These are phyloP conservation scores for Neosalanx taihuensis DNA, from an alignment of 2,797 vertebrate species.

Conservation along the genomic window DNA sequence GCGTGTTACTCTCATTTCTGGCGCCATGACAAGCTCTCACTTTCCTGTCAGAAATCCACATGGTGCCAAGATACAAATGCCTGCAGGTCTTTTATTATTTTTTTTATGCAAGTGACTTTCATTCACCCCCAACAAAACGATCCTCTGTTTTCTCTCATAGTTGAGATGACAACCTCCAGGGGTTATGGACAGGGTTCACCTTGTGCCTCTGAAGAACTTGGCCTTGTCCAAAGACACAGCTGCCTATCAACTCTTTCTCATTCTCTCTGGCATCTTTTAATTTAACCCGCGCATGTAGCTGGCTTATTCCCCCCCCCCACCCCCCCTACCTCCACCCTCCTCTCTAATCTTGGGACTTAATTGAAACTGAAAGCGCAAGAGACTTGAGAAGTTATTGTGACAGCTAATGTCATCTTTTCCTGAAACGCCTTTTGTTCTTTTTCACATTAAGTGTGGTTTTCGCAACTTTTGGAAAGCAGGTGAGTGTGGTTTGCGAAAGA, in stretches of 20 bases:
- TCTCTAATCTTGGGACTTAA: background rate
- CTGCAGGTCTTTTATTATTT: conserved; percentile 33
- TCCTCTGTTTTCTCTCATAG: background rate
- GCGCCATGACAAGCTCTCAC: conserved; percentile 13
- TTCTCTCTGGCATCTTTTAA: conserved; percentile 19
- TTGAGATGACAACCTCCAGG: background rate
- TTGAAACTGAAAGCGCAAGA: background rate
- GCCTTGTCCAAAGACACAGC: background rate
- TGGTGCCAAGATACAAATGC: background rate
- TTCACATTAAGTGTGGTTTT: conserved; percentile 12
- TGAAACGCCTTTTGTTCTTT: conserved; percentile 13
- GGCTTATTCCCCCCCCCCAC: background rate
- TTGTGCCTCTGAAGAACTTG: background rate
- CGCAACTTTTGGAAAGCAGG: conserved; percentile 28
- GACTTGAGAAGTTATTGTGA: background rate
- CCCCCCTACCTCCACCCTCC: no score
- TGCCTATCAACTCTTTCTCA: background rate
- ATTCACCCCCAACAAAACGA: background rate
- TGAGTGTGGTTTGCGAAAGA: conserved; percentile 23
- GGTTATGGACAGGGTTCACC: background rate
- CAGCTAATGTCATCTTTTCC: no score
- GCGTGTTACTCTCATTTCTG: conserved; percentile 3
- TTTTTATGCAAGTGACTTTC: conserved; percentile 15
- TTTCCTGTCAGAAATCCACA: conserved; percentile 22
- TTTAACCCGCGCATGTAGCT: background rate